Evolutionary conservation across 2,888 invertebrate species (phyloP), one percentile per base, ranked within the genome.

Genomic region (Scelioninae gen. 1): DNA sequence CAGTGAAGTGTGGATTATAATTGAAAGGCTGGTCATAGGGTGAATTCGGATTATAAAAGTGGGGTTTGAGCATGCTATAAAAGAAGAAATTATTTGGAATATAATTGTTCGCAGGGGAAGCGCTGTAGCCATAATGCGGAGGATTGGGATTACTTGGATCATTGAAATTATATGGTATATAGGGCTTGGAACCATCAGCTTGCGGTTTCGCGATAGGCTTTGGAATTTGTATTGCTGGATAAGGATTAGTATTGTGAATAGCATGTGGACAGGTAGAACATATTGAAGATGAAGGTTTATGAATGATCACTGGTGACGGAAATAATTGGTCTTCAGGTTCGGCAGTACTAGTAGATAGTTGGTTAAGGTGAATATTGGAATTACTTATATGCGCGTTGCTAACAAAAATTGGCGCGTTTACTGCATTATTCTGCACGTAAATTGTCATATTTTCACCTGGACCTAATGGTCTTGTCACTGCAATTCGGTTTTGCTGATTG

Each of bases 71-170:
- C 55, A 77, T 16, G 11, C 45, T 76, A 13, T 82, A 65, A 65
- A 65, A 87, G 45, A 40, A 87, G 47, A 68, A 68, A 47, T 89
- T 89, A 51, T 86, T 87, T 0, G 89, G 82, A 5, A 87, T 62
- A 16, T 87, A 83, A 34, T 83, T 85, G 55, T 85, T 86, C 0
- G 43, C 11, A 4, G 88, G 88, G 5, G 55, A 82, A 0, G 86
- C 58, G 8, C 60, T 87, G 16, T 84, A 90, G 0, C 90, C 89
- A 10, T 86, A 90, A 51, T 65, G 85, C 6, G 87, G 85, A 5
- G 91, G 91, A 84, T 91, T 90, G 0, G 91, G 91, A 78, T 91
- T 91, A 62, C 62, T 88, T 0, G 89, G 88, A 68, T 91, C 90
- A 9, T 86, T 65, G 56, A 85, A 88, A 45, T 85, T 87, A 13